Base-by-base conservation (phyloP, 2,113 vertebrate genomes). In the Larimichthys polyactis region DNA sequence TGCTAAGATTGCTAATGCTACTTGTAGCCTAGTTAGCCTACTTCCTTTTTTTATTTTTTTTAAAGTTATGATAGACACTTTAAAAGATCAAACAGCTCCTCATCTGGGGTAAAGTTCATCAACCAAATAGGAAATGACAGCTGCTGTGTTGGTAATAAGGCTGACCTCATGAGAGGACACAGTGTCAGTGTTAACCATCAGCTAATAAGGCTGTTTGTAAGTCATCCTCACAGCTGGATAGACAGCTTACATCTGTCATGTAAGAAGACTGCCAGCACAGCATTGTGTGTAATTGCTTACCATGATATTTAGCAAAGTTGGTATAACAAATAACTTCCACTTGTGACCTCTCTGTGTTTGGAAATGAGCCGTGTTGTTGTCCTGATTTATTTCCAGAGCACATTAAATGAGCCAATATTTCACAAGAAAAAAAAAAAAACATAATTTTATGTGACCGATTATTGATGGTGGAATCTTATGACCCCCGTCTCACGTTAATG, bases 61-160 rank as follows among this genome's bases (percentile, higher is more conserved):
- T 27, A 27, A 27, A 27, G 6, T 36, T 69, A 4, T 46, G 51
- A 11, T 24, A 44, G 32, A 69, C 1, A 20, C n/a, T 11, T 48
- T 27, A 5, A 24, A 75, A 63, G 2, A 17, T 1, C 2, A 54
- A 3, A 3, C 49, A 8, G 24, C 22, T 77, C 4, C 4, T 52
- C 12, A 46, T 81, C 3, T 73, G 62, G 91, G 83, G 4, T 49
- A 88, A 91, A 91, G 87, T 83, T 87, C 83, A 78, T 19, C 64
- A 52, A 75, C 19, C 6, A 69, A 72, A 12, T 70, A 52, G 48
- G 49, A 4, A 62, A 58, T 58, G 49, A 12, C 43, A 76, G 29
- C 48, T 71, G 49, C n/a, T 43, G 6, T 20, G 55, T 4, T 4
- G 17, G 4, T 29, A 36, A 52, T 29, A 20, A 32, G 10, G 19